Conservation (phyloP, 2,797 vertebrate genomes). For the Silurus aristotelis region DNA sequence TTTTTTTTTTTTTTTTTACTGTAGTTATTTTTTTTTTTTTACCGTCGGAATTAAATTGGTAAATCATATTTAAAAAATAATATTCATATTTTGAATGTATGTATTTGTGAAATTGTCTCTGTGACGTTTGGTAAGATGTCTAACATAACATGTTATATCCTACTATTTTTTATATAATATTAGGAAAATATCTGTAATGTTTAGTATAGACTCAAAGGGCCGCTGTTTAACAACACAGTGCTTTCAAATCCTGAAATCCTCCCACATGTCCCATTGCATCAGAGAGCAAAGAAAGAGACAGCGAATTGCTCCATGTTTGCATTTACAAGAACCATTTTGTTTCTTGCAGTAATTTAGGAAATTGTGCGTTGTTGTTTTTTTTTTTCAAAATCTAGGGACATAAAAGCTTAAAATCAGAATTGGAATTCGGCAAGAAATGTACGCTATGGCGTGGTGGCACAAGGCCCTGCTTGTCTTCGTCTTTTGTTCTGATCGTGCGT, state of each 20-base stretch:
- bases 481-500: slow-evolving; percentile 42
- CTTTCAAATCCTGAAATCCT: not conserved
- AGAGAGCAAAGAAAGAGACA: not conserved
- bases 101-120: not conserved
- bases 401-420: not conserved
- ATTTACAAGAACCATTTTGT: not conserved
- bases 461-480: slow-evolving; percentile 62
- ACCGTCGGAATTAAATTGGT: not conserved
- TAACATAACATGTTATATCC: not conserved
- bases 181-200: slow-evolving; percentile 40
- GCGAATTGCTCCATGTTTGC: not conserved
- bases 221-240: slow-evolving; percentile 64
- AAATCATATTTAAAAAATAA: not conserved
- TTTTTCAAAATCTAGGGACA: not conserved
- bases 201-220: slow-evolving; percentile 61
- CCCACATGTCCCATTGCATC: not conserved
- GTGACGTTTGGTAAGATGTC: too few relatives aligned
- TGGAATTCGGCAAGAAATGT: not conserved
- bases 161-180: not conserved
- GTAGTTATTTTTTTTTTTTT: not conserved
- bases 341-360: too few relatives aligned
- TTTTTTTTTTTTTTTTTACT: too few relatives aligned
- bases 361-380: not conserved
- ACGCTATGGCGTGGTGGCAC: slow-evolving; percentile 22
- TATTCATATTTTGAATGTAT: not conserved